Evolutionary conservation across 2,113 vertebrate genomes (phyloP).

Genomic region (Vidua chalybeata): DNA sequence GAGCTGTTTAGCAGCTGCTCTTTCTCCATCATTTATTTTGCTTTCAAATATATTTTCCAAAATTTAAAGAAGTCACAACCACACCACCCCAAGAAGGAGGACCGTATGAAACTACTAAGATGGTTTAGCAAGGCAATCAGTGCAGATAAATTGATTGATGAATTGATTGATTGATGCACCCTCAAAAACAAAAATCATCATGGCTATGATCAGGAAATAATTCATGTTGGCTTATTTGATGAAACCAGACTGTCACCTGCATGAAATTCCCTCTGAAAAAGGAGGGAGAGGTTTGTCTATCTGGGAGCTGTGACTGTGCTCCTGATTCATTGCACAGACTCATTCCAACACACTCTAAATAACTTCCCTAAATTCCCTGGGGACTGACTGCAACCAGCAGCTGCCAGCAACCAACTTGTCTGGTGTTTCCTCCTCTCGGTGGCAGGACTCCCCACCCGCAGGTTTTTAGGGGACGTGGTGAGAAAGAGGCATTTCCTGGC

Average conservation of each 20-base stretch:
- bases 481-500: background rate
- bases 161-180: background rate
- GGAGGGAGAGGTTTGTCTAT: background rate
- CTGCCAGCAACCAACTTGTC: background rate
- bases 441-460: background rate
- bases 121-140: background rate
- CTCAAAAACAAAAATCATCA: background rate
- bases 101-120: background rate
- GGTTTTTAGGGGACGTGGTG: background rate
- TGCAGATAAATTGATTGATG: background rate
- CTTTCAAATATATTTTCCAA: background rate
- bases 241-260: background rate
- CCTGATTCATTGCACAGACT: background rate
- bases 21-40: slow-evolving; percentile 40
- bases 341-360: background rate
- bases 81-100: background rate
- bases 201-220: background rate
- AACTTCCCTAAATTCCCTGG: background rate
- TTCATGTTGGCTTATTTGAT: background rate
- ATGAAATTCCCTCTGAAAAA: background rate
- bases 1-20: slow-evolving; percentile 16
- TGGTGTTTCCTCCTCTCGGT: background rate
- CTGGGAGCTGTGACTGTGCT: background rate
- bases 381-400: background rate
- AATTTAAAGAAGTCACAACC: background rate